Percentiles rank a stretch among this genome's conserved stretches.
phyloP scores from a whole-genome alignment of 2,888 invertebrate genomes.

The Sepiola atlantica region DNA sequence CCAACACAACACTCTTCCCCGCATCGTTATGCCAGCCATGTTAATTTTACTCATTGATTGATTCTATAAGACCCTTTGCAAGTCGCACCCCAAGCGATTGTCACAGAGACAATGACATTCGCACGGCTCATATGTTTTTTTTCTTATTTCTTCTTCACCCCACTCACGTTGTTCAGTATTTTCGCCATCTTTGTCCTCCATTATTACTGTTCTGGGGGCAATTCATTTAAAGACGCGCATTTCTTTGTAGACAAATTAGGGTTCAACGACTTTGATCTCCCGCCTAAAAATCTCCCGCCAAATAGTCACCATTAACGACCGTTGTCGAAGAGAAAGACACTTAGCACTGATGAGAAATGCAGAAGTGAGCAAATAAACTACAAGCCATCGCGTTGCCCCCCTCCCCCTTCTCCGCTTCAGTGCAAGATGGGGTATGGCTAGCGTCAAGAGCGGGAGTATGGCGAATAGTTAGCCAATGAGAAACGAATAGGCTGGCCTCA shows the following conservation, averaged over 20 bases:
- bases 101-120: background rate
- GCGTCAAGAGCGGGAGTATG: background rate
- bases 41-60: background rate
- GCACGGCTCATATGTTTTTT: too few relatives aligned
- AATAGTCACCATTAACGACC: background rate
- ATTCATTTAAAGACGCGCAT: constrained; percentile 38
- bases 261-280: constrained; percentile 35
- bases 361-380: background rate
- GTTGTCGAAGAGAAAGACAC: background rate
- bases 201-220: constrained; percentile 39
- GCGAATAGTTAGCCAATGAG: constrained; percentile 15
- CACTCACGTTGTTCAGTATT: background rate
- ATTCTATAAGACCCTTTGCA: background rate
- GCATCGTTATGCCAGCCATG: background rate
- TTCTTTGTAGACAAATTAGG: constrained; percentile 39
- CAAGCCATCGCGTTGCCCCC: background rate
- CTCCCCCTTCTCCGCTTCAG: background rate
- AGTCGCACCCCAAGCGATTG: background rate
- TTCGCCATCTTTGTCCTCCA: background rate
- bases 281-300: background rate
- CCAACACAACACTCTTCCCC: background rate
- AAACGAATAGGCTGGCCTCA: background rate
- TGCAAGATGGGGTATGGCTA: background rate
- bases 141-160: background rate
- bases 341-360: background rate